phyloP scores from a whole-genome alignment of 2,888 invertebrate genomes.

The Scrobipalpa costella region DNA sequence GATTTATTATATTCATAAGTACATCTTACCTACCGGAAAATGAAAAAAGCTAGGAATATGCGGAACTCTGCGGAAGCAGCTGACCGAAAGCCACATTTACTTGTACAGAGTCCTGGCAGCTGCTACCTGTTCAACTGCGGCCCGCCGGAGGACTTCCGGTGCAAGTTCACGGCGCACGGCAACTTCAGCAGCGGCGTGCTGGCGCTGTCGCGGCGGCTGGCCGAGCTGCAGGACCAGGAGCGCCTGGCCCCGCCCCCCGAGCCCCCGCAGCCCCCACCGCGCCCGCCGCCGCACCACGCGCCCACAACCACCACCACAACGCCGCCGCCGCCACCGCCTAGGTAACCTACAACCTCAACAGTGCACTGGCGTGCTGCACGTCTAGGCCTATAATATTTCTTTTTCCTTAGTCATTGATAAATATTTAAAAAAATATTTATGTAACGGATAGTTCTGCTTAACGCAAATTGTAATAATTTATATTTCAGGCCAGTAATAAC shows the following conservation, averaged over 20 bases:
- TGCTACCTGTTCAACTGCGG: slow-evolving; percentile 96
- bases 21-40: too few species aligned
- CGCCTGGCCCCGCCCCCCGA: slow-evolving; percentile 85
- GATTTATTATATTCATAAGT: too few species aligned
- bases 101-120: slow-evolving; percentile 87
- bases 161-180: slow-evolving; percentile 93
- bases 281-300: slow-evolving; percentile 27
- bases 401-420: too few species aligned
- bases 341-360: neutral
- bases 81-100: slow-evolving; percentile 34
- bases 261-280: slow-evolving; percentile 35
- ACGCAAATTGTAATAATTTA: too few species aligned
- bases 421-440: too few species aligned
- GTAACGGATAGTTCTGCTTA: too few species aligned
- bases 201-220: slow-evolving; percentile 83
- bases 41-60: too few species aligned
- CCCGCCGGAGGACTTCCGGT: slow-evolving; percentile 93
- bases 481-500: neutral
- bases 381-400: neutral
- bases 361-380: too few species aligned
- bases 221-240: slow-evolving; percentile 86
- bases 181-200: slow-evolving; percentile 94
- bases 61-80: too few species aligned
- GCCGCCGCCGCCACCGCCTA: slow-evolving; percentile 3
- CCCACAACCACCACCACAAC: slow-evolving; percentile 11